Conservation (phyloP, 2,888 invertebrate species). For the Aspidapion aeneum region DNA sequence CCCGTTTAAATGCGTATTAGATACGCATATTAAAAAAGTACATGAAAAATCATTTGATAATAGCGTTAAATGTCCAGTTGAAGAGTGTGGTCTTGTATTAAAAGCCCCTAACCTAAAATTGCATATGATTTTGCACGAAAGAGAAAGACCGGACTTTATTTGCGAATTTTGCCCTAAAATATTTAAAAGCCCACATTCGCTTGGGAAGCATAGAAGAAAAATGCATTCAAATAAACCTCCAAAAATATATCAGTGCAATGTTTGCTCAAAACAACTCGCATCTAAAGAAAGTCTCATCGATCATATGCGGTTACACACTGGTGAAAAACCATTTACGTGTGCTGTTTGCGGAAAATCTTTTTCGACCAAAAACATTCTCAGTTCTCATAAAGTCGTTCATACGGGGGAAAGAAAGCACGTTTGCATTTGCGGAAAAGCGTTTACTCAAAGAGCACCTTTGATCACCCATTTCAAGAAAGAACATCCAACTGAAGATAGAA, state of each 20-base stretch:
- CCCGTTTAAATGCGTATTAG: neutral
- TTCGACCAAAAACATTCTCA: neutral
- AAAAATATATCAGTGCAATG: neutral
- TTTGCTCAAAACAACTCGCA: neutral
- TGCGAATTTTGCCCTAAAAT: neutral
- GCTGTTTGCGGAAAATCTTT: neutral
- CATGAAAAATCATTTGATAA: neutral
- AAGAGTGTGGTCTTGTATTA: neutral
- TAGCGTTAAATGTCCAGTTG: neutral
- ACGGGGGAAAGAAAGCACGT: conserved; percentile 21
- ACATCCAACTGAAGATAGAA: conserved; percentile 5
- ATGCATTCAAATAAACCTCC: neutral
- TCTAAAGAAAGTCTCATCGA: neutral
- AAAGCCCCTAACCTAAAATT: neutral
- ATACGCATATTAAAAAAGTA: neutral
- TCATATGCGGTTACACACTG: neutral
- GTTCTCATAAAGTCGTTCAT: conserved; percentile 20
- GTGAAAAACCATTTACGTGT: neutral
- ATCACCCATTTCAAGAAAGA: conserved; percentile 14
- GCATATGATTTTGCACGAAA: neutral
- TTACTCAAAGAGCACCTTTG: neutral
- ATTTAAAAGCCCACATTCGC: neutral
- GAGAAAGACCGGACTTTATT: neutral
- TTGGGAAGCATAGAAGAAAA: neutral
- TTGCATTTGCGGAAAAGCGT: conserved; percentile 12